These are phyloP conservation scores for Tragelaphus eurycerus DNA, from an alignment of 2,797 vertebrate species.

Conservation along the genomic window DNA sequence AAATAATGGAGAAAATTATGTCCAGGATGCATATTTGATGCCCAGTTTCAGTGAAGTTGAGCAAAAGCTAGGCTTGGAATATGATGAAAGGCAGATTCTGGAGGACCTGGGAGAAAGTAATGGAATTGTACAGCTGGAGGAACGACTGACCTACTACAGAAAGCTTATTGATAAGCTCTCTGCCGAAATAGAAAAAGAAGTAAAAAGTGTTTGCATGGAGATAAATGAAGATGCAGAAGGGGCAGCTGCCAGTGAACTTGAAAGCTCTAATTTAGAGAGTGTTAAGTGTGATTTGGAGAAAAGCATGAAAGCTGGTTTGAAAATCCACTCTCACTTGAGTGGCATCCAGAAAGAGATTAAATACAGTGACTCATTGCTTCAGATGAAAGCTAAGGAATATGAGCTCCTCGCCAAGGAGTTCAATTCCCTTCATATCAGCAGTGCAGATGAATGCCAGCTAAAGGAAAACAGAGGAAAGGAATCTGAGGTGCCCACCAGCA, in stretches of 20 bases:
- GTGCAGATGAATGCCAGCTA: conserved; percentile 74
- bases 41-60: conserved; percentile 65
- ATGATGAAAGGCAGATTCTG: conserved; percentile 79
- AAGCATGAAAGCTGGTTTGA: conserved; percentile 89
- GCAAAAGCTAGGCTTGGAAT: conserved; percentile 48
- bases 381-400: conserved; percentile 91
- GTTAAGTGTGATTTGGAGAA: conserved; percentile 87
- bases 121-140: conserved; percentile 87
- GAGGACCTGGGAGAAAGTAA: conserved; percentile 85
- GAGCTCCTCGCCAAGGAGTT: conserved; percentile 91
- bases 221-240: conserved; percentile 69
- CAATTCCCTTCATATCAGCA: conserved; percentile 83
- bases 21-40: conserved; percentile 83
- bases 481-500: conserved; percentile 58
- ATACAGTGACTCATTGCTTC: conserved; percentile 85
- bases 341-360: conserved; percentile 91
- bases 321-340: conserved; percentile 87
- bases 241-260: conserved; percentile 59
- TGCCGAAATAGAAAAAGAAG: conserved; percentile 90
- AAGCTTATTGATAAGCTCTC: conserved; percentile 90
- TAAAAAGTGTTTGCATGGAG: conserved; percentile 75
- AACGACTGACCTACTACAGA: conserved; percentile 87
- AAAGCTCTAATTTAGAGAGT: conserved; percentile 82
- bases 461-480: conserved; percentile 79
- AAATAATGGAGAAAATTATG: conserved; percentile 83